These are phyloP conservation scores for Protobothrops mucrosquamatus DNA, from an alignment of 2,113 vertebrate species.

Conservation along the genomic window DNA sequence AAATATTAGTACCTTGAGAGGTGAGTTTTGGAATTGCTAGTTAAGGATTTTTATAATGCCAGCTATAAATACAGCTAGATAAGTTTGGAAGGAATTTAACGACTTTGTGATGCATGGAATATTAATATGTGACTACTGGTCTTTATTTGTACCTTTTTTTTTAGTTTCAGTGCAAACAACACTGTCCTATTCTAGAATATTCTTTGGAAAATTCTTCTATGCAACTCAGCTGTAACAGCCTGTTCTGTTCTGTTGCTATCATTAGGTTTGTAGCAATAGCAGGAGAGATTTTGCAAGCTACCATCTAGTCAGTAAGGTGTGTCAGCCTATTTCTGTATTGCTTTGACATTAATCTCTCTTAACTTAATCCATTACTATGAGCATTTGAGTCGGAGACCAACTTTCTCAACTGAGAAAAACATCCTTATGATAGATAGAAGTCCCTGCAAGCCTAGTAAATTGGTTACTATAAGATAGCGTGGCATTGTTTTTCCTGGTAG, in stretches of 20 bases:
- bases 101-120: neutral
- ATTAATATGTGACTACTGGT: neutral
- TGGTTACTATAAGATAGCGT: neutral
- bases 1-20: neutral
- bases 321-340: neutral
- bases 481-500: neutral
- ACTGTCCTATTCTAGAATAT: neutral
- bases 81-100: neutral
- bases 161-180: neutral
- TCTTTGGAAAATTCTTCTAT: neutral
- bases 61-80: neutral
- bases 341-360: neutral
- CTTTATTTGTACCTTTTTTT: neutral
- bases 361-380: neutral
- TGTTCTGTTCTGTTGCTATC: neutral
- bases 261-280: neutral
- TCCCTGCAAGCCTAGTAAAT: neutral
- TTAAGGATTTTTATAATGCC: neutral
- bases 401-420: neutral
- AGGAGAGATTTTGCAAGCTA: neutral
- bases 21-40: neutral
- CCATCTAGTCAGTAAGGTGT: too few relatives aligned
- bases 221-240: neutral
- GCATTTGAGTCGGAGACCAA: neutral
- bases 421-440: neutral